Evolutionary conservation across 2,113 vertebrate genomes (phyloP).

Genomic region (Cyrtonyx montezumae): DNA sequence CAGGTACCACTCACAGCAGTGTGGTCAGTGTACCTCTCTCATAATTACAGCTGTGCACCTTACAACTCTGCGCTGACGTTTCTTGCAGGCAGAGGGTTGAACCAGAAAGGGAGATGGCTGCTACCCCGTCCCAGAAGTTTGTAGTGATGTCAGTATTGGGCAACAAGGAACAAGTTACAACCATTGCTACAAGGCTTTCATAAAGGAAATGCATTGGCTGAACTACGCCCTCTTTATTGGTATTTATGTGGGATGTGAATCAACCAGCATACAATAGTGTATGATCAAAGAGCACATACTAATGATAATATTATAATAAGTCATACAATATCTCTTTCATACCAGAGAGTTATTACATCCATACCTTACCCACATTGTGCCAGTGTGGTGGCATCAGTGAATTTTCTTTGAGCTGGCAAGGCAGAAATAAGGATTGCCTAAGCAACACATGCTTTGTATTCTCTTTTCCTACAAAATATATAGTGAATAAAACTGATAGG

Average conservation of each 20-base stretch:
- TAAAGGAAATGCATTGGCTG: neutral
- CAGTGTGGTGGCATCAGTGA: neutral
- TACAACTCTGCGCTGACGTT: neutral
- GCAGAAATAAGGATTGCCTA: neutral
- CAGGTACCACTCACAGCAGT: neutral
- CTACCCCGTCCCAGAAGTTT: neutral
- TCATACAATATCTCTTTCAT: neutral
- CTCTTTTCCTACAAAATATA: neutral
- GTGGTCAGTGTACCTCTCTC: neutral
- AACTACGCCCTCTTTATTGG: neutral
- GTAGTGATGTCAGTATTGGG: neutral
- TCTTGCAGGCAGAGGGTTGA: neutral
- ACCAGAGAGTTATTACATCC: neutral
- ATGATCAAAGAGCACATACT: constrained; percentile 44
- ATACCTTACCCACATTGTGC: neutral
- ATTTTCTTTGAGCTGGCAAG: neutral
- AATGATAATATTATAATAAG: neutral
- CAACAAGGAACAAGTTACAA: neutral
- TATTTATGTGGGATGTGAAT: neutral
- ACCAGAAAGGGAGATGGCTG: neutral
- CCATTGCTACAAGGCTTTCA: neutral
- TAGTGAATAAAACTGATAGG: neutral
- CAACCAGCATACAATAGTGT: neutral
- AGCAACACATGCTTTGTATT: neutral
- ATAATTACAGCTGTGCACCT: neutral